Conservation (phyloP, 2,113 vertebrate species). For the Petromus typicus region DNA sequence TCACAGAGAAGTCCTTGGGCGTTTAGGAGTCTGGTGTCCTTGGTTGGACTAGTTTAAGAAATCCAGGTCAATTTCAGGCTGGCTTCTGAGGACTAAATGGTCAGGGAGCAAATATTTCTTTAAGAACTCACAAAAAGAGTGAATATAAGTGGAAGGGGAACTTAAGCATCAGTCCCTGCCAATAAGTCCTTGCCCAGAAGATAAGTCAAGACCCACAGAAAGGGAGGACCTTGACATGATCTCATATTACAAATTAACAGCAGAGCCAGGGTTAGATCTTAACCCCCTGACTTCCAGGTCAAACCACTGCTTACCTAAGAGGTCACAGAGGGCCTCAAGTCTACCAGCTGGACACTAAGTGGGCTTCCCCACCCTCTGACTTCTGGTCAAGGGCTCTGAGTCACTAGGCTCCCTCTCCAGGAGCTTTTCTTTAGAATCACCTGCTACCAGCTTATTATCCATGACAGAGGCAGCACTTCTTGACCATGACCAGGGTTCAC, state of each 20-base stretch:
- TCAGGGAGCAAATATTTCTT: background rate
- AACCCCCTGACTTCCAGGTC: background rate
- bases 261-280: background rate
- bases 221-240: background rate
- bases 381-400: background rate
- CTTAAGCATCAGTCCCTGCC: background rate
- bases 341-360: background rate
- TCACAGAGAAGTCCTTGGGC: background rate
- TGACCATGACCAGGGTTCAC: background rate
- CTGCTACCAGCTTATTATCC: background rate
- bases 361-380: background rate
- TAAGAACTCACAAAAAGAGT: slow-evolving; percentile 21
- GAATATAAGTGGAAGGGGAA: background rate
- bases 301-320: background rate
- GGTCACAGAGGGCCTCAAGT: background rate
- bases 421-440: slow-evolving; percentile 15
- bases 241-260: background rate
- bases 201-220: background rate
- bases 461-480: background rate
- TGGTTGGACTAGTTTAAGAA: slow-evolving; percentile 8
- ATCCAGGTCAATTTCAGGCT: background rate
- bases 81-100: background rate
- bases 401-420: background rate
- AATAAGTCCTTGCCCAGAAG: background rate
- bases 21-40: background rate